phyloP scores from a whole-genome alignment of 35 echinoderm and acorn worm species.

The Eucidaris tribuloides region DNA sequence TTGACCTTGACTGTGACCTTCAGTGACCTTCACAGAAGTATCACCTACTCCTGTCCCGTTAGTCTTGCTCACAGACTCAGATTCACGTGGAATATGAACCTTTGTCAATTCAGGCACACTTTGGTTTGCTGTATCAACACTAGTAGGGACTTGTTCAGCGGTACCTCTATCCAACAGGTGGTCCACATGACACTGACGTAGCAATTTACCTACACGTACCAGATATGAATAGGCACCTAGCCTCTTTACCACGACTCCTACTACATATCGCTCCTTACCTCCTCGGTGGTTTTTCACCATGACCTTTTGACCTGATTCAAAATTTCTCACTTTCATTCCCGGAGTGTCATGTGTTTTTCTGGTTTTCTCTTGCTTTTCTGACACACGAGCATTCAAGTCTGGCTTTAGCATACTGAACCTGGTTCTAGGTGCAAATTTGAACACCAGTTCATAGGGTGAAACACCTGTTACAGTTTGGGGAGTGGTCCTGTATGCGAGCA shows the following conservation, averaged over 20 bases:
- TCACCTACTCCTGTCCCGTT: neutral
- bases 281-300: neutral
- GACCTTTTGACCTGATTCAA: neutral
- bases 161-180: constrained; percentile 28
- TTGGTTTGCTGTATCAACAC: neutral
- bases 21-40: neutral
- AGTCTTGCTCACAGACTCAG: constrained; percentile 4
- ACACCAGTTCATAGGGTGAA: neutral
- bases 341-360: neutral
- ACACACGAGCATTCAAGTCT: neutral
- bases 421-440: neutral
- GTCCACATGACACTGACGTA: constrained; percentile 42
- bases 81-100: neutral
- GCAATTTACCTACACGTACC: constrained; percentile 4
- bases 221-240: constrained; percentile 26
- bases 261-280: neutral
- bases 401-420: neutral
- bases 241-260: constrained; percentile 29
- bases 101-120: neutral
- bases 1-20: neutral
- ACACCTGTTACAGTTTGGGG: neutral
- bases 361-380: neutral
- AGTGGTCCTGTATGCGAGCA: neutral
- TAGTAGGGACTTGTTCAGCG: neutral
- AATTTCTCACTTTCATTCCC: neutral